Evolutionary conservation across 2,113 vertebrate species (phyloP), one percentile per base, ranked within the genome.

Genomic region (Helogale parvula): DNA sequence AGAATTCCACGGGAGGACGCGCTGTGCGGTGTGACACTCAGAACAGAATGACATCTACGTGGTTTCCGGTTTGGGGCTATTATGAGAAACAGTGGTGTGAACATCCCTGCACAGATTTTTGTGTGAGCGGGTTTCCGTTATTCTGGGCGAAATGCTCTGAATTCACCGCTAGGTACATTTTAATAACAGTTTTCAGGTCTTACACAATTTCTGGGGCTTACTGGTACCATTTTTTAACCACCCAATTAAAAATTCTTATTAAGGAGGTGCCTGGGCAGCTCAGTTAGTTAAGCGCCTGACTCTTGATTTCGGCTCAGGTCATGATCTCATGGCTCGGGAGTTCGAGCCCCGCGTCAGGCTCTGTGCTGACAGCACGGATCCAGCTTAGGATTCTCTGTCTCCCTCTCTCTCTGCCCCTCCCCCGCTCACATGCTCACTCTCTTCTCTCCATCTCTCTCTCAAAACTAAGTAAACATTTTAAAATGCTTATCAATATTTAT

Each of bases 1-100:
- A 12, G 10, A 68, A 11, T 14, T 45, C 14, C 3, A 0, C 7
- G 79, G n/a, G 0, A 1, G 10, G 57, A 5, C 5, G 33, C 7
- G 1, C 12, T 19, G 4, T 3, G 2, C 3, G 19, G 5, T 23
- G 27, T 16, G 12, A 23, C 8, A 17, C 25, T 77, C 27, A 31
- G 8, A 10, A 66, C 65, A 47, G 50, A 52, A 80, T 25, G 57
- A 7, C 68, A 1, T 9, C 17, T 0, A 9, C 27, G n/a, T 13
- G 8, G 4, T 11, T n/a, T 82, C 54, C 21, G 25, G 27, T 5
- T 25, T 31, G 10, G 12, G 65, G 25, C 16, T 69, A 1, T 29
- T 15, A 15, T 16, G 11, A n/a, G n/a, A n/a, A 27, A 57, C 41
- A 1, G 68, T 27, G 63, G 47, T 11, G 0, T 15, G 29, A 29